Evolutionary conservation across 2,888 invertebrate genomes (phyloP).

Genomic region (Phymatocera aterrima): DNA sequence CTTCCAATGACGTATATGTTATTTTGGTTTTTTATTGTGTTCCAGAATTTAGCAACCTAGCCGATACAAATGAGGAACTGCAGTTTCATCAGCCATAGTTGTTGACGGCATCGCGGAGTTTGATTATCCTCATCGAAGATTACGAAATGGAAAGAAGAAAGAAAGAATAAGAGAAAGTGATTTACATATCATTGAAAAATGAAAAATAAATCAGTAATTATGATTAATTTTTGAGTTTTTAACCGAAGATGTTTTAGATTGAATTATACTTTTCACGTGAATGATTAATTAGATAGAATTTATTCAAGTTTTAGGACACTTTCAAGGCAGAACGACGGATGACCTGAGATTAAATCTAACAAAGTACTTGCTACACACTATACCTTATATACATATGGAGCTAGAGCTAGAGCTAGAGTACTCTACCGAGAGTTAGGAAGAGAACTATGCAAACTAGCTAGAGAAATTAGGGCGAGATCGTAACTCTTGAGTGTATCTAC

Average conservation of each 20-base stretch:
- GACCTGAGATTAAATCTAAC: background rate
- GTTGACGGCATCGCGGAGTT: background rate
- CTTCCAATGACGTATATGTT: constrained; percentile 51
- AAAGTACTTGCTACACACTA: background rate
- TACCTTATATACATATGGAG: no score
- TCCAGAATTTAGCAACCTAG: constrained; percentile 73
- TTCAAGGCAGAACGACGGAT: background rate
- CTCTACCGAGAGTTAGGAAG: background rate
- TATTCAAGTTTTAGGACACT: background rate
- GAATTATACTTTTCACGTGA: no score
- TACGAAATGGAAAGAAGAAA: background rate
- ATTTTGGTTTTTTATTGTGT: constrained; percentile 56
- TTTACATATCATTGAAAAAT: background rate
- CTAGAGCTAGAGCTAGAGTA: no score
- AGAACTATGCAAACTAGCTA: constrained; percentile 19
- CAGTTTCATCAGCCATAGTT: background rate
- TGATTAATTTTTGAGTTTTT: no score
- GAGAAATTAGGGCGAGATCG: constrained; percentile 6
- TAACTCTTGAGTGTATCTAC: background rate
- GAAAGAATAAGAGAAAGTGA: background rate
- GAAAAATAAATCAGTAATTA: background rate
- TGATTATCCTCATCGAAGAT: background rate
- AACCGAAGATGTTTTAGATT: no score
- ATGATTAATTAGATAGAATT: no score
- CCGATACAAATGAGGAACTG: constrained; percentile 50